phyloP scores from a whole-genome alignment of 2,888 invertebrate genomes.

The Phalera bucephala region DNA sequence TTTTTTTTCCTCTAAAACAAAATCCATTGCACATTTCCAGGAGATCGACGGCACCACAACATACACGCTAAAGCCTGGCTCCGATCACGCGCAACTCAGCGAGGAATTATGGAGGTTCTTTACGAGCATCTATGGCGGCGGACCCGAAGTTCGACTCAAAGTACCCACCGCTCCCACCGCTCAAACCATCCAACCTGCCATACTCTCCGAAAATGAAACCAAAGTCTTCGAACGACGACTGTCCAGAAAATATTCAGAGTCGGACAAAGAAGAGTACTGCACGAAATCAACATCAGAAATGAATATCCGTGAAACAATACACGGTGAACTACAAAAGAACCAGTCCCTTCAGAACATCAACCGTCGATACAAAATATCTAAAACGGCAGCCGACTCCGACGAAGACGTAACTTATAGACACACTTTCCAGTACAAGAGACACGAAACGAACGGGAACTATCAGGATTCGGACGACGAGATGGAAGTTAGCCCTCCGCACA shows the following conservation, averaged over 20 bases:
- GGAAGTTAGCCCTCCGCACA: constrained; percentile 44
- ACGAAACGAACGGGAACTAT: constrained; percentile 65
- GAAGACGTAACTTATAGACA: constrained; percentile 60
- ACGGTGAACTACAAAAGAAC: constrained; percentile 66
- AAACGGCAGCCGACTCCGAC: constrained; percentile 57
- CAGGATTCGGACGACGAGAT: constrained; percentile 65
- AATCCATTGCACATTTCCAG: no score
- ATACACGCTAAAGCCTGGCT: constrained; percentile 72
- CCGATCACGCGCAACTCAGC: constrained; percentile 90
- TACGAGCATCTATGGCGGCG: constrained; percentile 93
- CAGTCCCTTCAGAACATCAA: constrained; percentile 74
- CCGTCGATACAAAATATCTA: constrained; percentile 43
- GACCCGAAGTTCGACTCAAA: constrained; percentile 88
- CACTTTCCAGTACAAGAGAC: constrained; percentile 49
- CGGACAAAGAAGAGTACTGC: constrained; percentile 73
- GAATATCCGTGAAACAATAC: constrained; percentile 56
- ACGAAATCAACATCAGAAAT: constrained; percentile 65
- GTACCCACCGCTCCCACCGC: constrained; percentile 32
- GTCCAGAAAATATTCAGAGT: constrained; percentile 63
- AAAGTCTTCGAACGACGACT: constrained; percentile 30
- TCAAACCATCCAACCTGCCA: constrained; percentile 11
- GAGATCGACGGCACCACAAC: constrained; percentile 64
- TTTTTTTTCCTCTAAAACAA: no score
- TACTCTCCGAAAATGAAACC: constrained; percentile 21
- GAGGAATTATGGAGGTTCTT: constrained; percentile 95